A percentile compares a stretch with the other conserved stretches of the same genome.
Evolutionary conservation across 2,797 vertebrate species (phyloP).

Genomic region (Alectoris magna): DNA sequence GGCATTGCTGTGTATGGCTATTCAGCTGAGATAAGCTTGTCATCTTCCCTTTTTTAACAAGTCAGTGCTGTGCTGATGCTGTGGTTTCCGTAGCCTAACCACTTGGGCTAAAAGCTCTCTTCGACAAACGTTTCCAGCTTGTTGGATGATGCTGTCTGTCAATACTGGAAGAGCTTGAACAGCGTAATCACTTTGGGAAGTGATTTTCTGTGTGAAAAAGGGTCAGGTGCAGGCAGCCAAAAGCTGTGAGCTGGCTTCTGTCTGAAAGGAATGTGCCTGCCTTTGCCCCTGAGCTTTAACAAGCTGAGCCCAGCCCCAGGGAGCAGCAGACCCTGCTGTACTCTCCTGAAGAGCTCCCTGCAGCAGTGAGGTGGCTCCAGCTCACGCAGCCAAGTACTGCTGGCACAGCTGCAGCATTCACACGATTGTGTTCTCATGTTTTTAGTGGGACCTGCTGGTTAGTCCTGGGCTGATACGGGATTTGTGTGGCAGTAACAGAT

Average conservation of each 20-base stretch:
- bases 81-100: neutral
- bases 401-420: neutral
- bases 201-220: neutral
- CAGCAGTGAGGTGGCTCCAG: neutral
- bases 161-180: neutral
- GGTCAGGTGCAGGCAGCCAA: neutral
- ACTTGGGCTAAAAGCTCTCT: neutral
- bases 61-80: neutral
- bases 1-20: constrained; percentile 26
- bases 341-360: neutral
- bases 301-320: neutral
- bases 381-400: neutral
- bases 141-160: neutral
- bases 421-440: neutral
- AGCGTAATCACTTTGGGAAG: neutral
- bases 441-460: neutral
- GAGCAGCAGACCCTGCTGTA: fast-evolving
- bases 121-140: fast-evolving
- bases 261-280: neutral
- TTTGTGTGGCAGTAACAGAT: neutral
- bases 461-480: neutral
- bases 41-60: neutral
- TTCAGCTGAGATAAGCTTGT: constrained; percentile 21
- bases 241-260: neutral
- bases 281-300: neutral